phyloP scores from a whole-genome alignment of 2,113 vertebrate genomes.

The Cinclus mexicanus region DNA sequence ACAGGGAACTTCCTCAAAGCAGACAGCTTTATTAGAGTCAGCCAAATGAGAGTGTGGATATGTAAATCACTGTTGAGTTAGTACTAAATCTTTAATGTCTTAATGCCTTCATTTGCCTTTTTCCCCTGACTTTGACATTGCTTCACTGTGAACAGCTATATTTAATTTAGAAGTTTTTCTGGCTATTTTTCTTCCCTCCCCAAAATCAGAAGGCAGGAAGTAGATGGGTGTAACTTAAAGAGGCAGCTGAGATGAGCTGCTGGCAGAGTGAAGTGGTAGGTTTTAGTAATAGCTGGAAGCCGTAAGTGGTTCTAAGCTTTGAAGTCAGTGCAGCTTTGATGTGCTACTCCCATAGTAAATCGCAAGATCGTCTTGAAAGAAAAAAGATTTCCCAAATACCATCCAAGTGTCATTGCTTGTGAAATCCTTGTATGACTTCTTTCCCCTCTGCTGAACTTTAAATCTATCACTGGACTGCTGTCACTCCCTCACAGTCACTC shows the following conservation, averaged over 20 bases:
- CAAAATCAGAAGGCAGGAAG: constrained; percentile 41
- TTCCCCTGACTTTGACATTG: not conserved
- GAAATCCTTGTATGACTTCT: constrained; percentile 49
- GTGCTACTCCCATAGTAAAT: constrained; percentile 75
- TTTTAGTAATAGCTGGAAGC: constrained; percentile 75
- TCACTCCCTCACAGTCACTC: not conserved
- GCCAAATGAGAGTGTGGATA: not conserved
- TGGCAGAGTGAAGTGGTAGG: constrained; percentile 57
- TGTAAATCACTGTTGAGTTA: not conserved
- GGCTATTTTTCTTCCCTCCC: not conserved
- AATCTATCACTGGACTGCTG: not conserved
- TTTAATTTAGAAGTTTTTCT: constrained; percentile 44
- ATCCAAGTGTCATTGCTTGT: constrained; percentile 54
- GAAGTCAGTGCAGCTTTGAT: constrained; percentile 80
- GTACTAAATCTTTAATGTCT: constrained; percentile 19
- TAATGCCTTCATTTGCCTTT: constrained; percentile 17
- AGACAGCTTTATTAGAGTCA: not conserved
- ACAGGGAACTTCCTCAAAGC: not conserved
- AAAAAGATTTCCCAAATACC: constrained; percentile 70
- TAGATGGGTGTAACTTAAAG: constrained; percentile 48
- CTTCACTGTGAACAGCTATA: not conserved
- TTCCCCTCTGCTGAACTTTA: constrained; percentile 28
- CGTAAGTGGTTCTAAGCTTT: constrained; percentile 73
- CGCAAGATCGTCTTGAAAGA: constrained; percentile 68
- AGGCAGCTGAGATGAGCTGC: constrained; percentile 61